Percentiles rank a stretch among this genome's conserved stretches.
Conservation (phyloP, 2,113 vertebrate genomes). For the Gopherus evgoodei region DNA sequence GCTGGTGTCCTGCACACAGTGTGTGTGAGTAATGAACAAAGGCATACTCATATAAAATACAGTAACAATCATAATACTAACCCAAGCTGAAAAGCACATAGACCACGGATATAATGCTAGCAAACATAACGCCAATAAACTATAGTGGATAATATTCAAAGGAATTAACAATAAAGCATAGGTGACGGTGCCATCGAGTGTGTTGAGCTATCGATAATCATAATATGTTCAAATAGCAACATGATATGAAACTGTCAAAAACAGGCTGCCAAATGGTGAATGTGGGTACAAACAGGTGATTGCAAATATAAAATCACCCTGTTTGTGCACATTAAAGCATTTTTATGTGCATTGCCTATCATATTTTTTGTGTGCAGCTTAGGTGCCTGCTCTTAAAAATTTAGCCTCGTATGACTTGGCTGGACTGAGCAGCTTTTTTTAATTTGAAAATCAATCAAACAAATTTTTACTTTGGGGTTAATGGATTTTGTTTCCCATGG, state of each 20-base stretch:
- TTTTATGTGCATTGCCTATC: slow-evolving; percentile 2
- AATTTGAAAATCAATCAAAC: slow-evolving; percentile 80
- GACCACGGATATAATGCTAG: neutral
- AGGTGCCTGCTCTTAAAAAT: neutral
- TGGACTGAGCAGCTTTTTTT: slow-evolving; percentile 68
- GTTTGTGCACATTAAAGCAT: neutral
- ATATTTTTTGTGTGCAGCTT: neutral
- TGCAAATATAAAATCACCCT: neutral
- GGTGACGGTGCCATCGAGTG: neutral
- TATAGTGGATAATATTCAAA: neutral
- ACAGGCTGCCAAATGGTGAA: fast-evolving
- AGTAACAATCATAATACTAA: neutral
- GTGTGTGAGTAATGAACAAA: neutral
- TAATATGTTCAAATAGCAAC: neutral
- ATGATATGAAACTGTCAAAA: fast-evolving
- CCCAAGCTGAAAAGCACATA: neutral
- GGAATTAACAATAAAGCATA: neutral
- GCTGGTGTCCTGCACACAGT: neutral
- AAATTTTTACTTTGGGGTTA: slow-evolving; percentile 79
- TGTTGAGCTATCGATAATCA: neutral
- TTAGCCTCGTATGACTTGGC: neutral
- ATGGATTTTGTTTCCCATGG: slow-evolving; percentile 74
- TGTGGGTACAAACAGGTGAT: neutral
- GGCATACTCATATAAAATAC: neutral
- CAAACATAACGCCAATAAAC: neutral